Evolutionary conservation across 1,140 invertebrate species (phyloP), one percentile per base, ranked within the genome.

Genomic region (Aphis gossypii): DNA sequence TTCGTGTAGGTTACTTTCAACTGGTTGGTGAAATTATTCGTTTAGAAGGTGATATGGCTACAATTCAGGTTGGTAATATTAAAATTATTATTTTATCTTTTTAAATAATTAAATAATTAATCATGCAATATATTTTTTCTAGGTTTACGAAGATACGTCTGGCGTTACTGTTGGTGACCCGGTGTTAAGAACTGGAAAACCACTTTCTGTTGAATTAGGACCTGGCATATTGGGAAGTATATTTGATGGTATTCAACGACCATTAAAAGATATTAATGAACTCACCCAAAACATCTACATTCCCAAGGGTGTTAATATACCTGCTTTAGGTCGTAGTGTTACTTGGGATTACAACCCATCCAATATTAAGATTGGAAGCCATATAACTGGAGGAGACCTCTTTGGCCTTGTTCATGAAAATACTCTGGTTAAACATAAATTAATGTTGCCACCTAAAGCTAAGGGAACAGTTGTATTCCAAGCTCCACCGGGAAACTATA

Each of bases 121-220:
- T n/a, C 4, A n/a, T 76, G 5, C n/a, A 76, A 30, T 30, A n/a
- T 35, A n/a, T 35, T 87, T 51, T 23, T 41, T 89, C 30, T 95
- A 98, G 97, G 99, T 99, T 93, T 99, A 99, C 95, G 99, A 99
- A 96, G 99, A 99, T 95, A 99, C 99, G 87, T 99, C 99, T 91
- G 99, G 99, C 95, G 99, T 99, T 7, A 99, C 99, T 56, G 99
- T 99, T 18, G 99, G 99, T 60, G 99, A 99, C 96, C 99, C 99
- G 35, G 99, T 99, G 6, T 96, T 99, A 93, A 96, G 99, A 95
- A 99, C 99, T 4, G 99, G 99, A 41, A 99, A 99, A 95, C 99
- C 99, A 0, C 95, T 99, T 8, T 99, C 99, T 1, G 99, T 99
- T 35, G 99, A 99, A 95, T 96, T 99, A 46, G 99, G 99, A n/a